A percentile compares a stretch with the other conserved stretches of the same genome.
These are phyloP conservation scores for Lynx canadensis DNA, from an alignment of 2,113 vertebrate species.

Conservation along the genomic window DNA sequence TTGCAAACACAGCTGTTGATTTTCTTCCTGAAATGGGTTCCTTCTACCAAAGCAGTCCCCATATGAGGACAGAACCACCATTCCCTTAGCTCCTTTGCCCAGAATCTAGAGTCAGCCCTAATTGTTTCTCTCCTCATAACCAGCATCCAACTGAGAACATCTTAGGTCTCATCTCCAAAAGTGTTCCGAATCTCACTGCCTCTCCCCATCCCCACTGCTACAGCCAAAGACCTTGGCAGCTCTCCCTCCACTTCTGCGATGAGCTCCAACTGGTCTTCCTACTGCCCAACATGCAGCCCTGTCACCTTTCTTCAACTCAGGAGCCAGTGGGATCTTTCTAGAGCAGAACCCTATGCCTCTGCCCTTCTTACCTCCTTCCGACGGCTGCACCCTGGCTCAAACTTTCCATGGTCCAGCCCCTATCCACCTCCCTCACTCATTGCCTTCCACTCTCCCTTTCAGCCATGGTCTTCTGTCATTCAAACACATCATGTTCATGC, in stretches of 20 bases:
- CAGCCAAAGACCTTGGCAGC: fast-evolving
- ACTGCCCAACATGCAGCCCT: neutral
- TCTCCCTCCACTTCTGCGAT: neutral
- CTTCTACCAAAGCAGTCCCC: neutral
- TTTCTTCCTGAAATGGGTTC: constrained; percentile 20
- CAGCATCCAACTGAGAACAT: neutral
- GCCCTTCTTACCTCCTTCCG: neutral
- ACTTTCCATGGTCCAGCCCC: neutral
- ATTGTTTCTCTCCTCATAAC: neutral
- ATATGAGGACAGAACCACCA: neutral
- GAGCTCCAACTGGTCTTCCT: neutral
- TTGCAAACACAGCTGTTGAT: neutral
- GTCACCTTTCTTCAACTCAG: neutral
- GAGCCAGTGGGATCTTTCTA: neutral
- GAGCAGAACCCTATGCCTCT: neutral
- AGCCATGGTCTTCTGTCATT: neutral
- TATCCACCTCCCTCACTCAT: fast-evolving
- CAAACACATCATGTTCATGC: neutral
- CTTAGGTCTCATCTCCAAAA: neutral
- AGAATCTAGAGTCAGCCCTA: neutral
- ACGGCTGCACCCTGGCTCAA: neutral
- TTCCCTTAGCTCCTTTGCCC: neutral
- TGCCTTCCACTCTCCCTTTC: neutral
- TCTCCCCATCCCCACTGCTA: neutral
- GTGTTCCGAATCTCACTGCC: fast-evolving